These are phyloP conservation scores for Heliconius sara DNA, from an alignment of 2,888 invertebrate species.

Conservation along the genomic window DNA sequence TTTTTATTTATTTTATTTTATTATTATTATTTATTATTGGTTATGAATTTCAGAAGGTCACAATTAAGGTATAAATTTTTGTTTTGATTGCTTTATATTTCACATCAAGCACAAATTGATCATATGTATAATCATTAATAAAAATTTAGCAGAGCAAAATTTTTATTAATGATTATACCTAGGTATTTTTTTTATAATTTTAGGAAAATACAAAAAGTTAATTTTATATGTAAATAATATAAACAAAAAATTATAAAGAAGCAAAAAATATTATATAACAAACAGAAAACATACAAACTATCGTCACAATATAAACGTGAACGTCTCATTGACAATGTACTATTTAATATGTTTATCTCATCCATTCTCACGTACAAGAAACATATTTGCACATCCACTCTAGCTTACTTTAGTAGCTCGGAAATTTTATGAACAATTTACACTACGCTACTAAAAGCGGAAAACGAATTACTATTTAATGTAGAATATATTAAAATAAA, in stretches of 20 bases:
- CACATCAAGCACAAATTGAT: background rate
- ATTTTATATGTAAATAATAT: background rate
- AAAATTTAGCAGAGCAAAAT: too few relatives aligned
- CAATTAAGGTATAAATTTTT: background rate
- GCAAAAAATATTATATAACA: constrained; percentile 3
- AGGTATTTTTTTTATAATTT: too few relatives aligned
- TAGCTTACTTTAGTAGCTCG: constrained; percentile 1
- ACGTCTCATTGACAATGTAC: constrained; percentile 30
- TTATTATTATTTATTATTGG: constrained; percentile 1
- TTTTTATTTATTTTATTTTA: background rate
- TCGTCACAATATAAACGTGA: constrained; percentile 36
- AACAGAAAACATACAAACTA: constrained; percentile 18
- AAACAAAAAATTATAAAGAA: background rate
- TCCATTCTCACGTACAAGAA: constrained; percentile 30
- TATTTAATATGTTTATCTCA: constrained; percentile 28
- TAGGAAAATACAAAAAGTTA: background rate
- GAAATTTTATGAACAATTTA: constrained; percentile 29
- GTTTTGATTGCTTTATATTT: background rate
- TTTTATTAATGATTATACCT: too few relatives aligned
- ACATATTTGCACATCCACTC: constrained; percentile 31
- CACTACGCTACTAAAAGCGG: constrained; percentile 8
- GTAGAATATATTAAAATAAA: background rate
- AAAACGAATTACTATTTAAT: constrained; percentile 6
- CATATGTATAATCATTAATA: background rate
- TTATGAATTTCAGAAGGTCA: constrained; percentile 3